These are phyloP conservation scores for Leptinotarsa defecta DNA, from an alignment of 1,140 invertebrate species.

Conservation along the genomic window DNA sequence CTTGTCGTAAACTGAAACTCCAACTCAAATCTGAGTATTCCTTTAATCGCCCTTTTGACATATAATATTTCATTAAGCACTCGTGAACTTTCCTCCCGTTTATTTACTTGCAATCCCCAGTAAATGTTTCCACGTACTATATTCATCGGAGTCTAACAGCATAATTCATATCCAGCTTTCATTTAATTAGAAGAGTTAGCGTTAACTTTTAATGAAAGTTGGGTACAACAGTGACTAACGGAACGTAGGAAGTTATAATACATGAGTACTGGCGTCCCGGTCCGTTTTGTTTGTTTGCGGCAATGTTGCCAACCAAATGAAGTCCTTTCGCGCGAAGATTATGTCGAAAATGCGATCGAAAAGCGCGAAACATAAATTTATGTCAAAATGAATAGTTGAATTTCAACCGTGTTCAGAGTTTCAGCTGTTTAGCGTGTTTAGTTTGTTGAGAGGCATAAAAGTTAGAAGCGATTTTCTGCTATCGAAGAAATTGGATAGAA, in stretches of 20 bases:
- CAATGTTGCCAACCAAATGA: too few relatives aligned
- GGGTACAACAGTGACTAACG: neutral
- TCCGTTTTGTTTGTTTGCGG: neutral
- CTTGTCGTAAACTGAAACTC: neutral
- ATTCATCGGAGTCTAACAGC: neutral
- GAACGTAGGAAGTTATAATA: conserved; percentile 3
- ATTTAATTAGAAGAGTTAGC: conserved; percentile 8
- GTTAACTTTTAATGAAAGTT: conserved; percentile 6
- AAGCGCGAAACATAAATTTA: too few relatives aligned
- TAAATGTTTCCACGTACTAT: neutral
- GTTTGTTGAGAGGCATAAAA: too few relatives aligned
- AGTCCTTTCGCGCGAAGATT: too few relatives aligned
- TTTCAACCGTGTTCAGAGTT: too few relatives aligned
- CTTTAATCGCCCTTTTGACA: neutral
- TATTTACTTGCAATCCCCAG: neutral
- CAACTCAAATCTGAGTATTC: neutral
- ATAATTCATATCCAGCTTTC: conserved; percentile 8
- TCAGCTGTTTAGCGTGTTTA: too few relatives aligned
- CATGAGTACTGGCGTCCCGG: neutral
- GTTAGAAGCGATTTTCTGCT: too few relatives aligned
- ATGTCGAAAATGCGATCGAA: too few relatives aligned
- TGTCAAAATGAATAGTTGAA: too few relatives aligned
- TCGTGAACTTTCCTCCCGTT: conserved; percentile 6
- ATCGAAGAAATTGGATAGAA: too few relatives aligned
- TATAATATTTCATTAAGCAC: conserved; percentile 1